Evolutionary conservation across 2,797 vertebrate species (phyloP), one percentile per base, ranked within the genome.

Genomic region (Poeciliopsis gracilis): DNA sequence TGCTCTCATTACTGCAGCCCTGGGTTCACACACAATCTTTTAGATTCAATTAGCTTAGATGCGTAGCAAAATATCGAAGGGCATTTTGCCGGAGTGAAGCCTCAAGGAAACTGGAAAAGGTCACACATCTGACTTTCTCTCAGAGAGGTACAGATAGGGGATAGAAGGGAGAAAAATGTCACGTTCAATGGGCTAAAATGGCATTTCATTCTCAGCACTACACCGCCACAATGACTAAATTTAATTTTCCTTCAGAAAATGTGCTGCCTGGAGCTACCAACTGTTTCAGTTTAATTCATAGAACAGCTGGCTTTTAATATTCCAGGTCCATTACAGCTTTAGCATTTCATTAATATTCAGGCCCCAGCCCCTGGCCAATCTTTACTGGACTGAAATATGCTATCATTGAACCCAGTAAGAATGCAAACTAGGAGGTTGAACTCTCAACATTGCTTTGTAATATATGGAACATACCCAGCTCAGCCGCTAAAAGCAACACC

Each of bases 11-110:
- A 94, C 88, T 79, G 76, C 87, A 86, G 91, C 86, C 85, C 71
- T 55, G 57, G 86, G 90, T 93, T 94, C 90, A 88, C 87, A 87
- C 80, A 76, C 91, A 91, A 89, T 93, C 90, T 94, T 92, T 93
- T 92, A 92, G 88, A 94, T 95, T 94, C 93, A 95, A 95, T 96
- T 95, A 95, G 93, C 89, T 93, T 77, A 66, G 88, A 91, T 87
- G 88, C 76, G 25, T 90, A 73, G 90, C 87, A 89, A 94, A 93
- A 93, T 93, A 94, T 94, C 76, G 91, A 94, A 93, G 90, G 91
- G 92, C 90, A 90, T 94, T 95, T 94, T 93, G 90, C 84, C 89
- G 43, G 41, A 89, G 88, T 77, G 79, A 91, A 90, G 93, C 94
- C 91, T 92, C 72, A 77, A 94, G 90, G 86, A 90, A 92, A 90